Percentiles rank a stretch among this genome's conserved stretches.
Conservation (phyloP, 2,797 vertebrate genomes). For the Rhinophrynus dorsalis region DNA sequence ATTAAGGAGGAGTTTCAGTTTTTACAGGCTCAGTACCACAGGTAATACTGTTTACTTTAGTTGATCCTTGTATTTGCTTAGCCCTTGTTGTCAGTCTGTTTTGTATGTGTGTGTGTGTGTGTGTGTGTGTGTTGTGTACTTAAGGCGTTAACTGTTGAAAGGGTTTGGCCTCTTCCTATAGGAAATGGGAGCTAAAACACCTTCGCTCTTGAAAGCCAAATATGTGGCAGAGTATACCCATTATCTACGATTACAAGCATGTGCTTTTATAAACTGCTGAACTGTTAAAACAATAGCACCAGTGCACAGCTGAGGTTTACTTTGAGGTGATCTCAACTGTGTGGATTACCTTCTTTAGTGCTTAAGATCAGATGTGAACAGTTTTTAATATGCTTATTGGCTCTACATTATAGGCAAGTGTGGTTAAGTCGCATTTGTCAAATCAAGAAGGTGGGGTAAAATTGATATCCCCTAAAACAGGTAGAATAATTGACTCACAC, state of each 20-base stretch:
- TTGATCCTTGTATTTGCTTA: constrained; percentile 57
- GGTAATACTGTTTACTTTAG: constrained; percentile 74
- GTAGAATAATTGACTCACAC: neutral
- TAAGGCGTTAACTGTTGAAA: constrained; percentile 48
- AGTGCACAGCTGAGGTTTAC: constrained; percentile 25
- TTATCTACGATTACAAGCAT: constrained; percentile 39
- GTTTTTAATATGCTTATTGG: constrained; percentile 18
- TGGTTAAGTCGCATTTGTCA: constrained; percentile 6
- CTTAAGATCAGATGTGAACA: constrained; percentile 23
- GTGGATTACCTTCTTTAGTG: constrained; percentile 30
- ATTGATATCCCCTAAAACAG: neutral
- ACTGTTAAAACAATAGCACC: constrained; percentile 27
- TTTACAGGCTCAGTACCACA: constrained; percentile 94
- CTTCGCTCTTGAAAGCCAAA: constrained; percentile 37
- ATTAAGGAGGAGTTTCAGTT: constrained; percentile 98
- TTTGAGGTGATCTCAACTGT: constrained; percentile 31
- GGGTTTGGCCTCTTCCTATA: constrained; percentile 48
- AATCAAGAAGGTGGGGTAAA: neutral
- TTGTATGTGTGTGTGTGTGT: constrained; percentile 26
- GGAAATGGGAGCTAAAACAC: constrained; percentile 46
- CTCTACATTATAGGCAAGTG: constrained; percentile 4
- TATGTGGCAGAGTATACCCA: constrained; percentile 31
- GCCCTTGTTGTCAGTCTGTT: constrained; percentile 42
- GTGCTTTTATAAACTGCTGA: constrained; percentile 43
- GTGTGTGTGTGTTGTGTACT: constrained; percentile 36